Base-by-base conservation (phyloP, 2,113 vertebrate genomes). In the Alethe diademata region DNA sequence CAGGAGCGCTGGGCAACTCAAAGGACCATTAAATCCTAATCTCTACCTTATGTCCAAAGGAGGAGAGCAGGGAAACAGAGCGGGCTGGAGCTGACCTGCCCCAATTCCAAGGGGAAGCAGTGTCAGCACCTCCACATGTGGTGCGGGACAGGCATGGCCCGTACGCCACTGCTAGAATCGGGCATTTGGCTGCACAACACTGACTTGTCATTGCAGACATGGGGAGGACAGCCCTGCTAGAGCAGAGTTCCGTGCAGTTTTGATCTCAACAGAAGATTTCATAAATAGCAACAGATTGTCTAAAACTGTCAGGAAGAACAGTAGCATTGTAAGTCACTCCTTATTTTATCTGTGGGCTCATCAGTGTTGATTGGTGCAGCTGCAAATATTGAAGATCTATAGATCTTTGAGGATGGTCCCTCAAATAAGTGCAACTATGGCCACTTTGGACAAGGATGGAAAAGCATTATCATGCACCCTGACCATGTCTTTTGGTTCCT, bases 1-100 rank as follows among this genome's bases (percentile, higher is more conserved):
- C 96, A 97, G 97, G 96, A 97, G 96, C 71, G 62, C 92, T 7
- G 10, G 95, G 94, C 66, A 85, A 67, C 96, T 95, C 96, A 97
- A 97, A 97, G 95, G 58, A 95, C 92, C 95, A 96, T 96, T 97
- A 97, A 90, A 97, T 88, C 75, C 95, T 97, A 96, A 97, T 98
- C 97, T 98, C 97, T 97, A 96, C 97, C 97, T 98, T 96, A 97
- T 97, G 96, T 96, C 97, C 94, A 28, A 94, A 76, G 89, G 85
- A 76, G 80, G 90, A 95, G 84, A 96, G 96, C 78, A 31, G 64
- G 72, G 83, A 66, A 79, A 28, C 15, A 22, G 28, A 89, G 87
- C 10, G 8, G 79, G 82, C 81, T 24, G 14, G 85, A 92, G 91
- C 88, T 5, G 23, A 70, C 48, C 71, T 64, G 79, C 60, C 88